Percentiles rank a stretch among this genome's conserved stretches.
phyloP scores from a whole-genome alignment of 2,888 invertebrate species.

The Torymus aiolomorphi region DNA sequence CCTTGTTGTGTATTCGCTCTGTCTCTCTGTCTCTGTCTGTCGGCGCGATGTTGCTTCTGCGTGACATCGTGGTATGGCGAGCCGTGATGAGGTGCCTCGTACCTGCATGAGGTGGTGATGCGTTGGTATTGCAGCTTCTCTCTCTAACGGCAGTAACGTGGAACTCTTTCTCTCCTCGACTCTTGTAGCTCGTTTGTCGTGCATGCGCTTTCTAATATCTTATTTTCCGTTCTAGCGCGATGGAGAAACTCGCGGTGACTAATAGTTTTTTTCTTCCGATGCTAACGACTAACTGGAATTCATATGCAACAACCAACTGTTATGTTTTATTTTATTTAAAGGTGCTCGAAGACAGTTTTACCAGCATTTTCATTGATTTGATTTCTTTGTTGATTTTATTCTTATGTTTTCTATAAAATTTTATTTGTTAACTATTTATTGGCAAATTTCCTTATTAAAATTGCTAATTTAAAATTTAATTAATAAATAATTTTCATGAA shows the following conservation, averaged over 20 bases:
- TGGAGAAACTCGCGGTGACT: too few relatives aligned
- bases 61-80: slow-evolving; percentile 14
- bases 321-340: slow-evolving; percentile 14
- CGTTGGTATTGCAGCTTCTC: slow-evolving; percentile 30
- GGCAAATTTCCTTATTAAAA: too few relatives aligned
- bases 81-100: slow-evolving; percentile 11
- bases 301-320: too few relatives aligned
- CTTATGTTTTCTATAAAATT: too few relatives aligned
- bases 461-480: too few relatives aligned
- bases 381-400: slow-evolving; percentile 3
- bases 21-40: background rate
- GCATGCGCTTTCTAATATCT: too few relatives aligned
- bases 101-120: slow-evolving; percentile 44
- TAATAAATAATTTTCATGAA: too few relatives aligned
- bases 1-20: slow-evolving; percentile 23
- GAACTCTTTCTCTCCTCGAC: background rate
- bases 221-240: too few relatives aligned
- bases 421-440: too few relatives aligned
- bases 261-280: too few relatives aligned
- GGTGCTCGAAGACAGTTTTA: slow-evolving; percentile 45
- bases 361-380: background rate
- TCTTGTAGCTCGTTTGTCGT: too few relatives aligned
- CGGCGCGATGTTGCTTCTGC: background rate
- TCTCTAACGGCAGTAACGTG: slow-evolving; percentile 5
- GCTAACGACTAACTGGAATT: too few relatives aligned